A percentile compares a stretch with the other conserved stretches of the same genome.
Evolutionary conservation across 2,797 vertebrate species (phyloP).

Genomic region (Enteromius radiatus): DNA sequence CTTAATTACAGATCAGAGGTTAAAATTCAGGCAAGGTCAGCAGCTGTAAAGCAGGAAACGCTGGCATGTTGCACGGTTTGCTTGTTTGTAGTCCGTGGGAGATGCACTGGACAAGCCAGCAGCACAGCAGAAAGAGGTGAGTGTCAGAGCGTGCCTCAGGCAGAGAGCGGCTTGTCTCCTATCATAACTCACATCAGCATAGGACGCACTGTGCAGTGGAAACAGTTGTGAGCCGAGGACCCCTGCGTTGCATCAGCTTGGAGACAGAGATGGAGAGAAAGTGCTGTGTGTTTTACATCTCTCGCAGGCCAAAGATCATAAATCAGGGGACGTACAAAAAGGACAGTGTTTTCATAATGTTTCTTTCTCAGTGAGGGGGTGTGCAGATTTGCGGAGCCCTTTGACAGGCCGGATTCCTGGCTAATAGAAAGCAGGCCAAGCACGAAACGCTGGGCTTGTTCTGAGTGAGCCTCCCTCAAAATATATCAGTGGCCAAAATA

Average conservation of each 20-base stretch:
- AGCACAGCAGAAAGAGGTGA: conserved; percentile 18
- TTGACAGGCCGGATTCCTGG: conserved; percentile 53
- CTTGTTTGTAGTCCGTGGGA: conserved; percentile 36
- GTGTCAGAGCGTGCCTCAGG: conserved; percentile 20
- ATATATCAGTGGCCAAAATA: neutral
- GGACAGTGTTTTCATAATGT: conserved; percentile 53
- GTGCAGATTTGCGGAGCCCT: conserved; percentile 29
- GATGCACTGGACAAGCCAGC: conserved; percentile 10
- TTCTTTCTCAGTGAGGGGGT: conserved; percentile 41
- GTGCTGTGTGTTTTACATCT: conserved; percentile 14
- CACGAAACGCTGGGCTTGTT: conserved; percentile 24
- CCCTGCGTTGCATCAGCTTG: conserved; percentile 16
- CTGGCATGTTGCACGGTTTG: conserved; percentile 2
- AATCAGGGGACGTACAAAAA: conserved; percentile 44
- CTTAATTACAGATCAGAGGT: conserved; percentile 53
- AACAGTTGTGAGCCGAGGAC: conserved; percentile 14
- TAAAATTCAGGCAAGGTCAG: conserved; percentile 27
- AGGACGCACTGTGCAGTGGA: conserved; percentile 15
- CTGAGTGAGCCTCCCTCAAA: neutral
- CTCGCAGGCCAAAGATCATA: neutral
- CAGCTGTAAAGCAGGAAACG: conserved; percentile 19
- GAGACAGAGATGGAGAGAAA: neutral
- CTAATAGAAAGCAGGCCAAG: conserved; percentile 60
- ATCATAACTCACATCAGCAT: conserved; percentile 36
- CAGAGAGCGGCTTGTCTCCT: conserved; percentile 14